A percentile compares a stretch with the other conserved stretches of the same genome.
These are phyloP conservation scores for Ochropleura leucogaster DNA, from an alignment of 2,888 invertebrate species.

Conservation along the genomic window DNA sequence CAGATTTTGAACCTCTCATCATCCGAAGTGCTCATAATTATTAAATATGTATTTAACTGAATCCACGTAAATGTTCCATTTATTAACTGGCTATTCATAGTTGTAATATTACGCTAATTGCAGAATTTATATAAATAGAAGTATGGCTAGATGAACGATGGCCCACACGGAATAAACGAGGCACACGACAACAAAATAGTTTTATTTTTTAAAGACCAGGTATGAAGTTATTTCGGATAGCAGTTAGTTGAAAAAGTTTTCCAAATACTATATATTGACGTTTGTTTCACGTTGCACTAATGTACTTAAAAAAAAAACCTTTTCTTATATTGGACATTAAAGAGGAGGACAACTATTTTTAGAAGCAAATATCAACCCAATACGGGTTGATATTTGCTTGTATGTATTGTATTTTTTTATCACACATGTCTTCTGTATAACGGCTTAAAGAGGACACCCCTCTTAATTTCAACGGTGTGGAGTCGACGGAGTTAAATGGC, in stretches of 20 bases:
- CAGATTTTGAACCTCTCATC: background rate
- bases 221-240: background rate
- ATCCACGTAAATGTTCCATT: background rate
- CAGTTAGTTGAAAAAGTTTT: conserved; percentile 13
- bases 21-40: background rate
- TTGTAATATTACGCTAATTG: background rate
- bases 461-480: too few relatives aligned
- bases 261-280: background rate
- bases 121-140: conserved; percentile 8
- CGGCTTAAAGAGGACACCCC: too few relatives aligned
- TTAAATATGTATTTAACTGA: conserved; percentile 6
- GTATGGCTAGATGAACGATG: background rate
- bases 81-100: conserved; percentile 20
- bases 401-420: too few relatives aligned
- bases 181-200: background rate
- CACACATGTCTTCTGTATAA: too few relatives aligned
- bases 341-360: too few relatives aligned
- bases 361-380: too few relatives aligned
- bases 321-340: too few relatives aligned
- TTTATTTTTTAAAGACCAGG: background rate
- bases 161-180: background rate
- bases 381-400: too few relatives aligned
- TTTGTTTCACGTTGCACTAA: conserved; percentile 2
- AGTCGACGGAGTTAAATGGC: too few relatives aligned
- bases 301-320: too few relatives aligned